A percentile compares a stretch with the other conserved stretches of the same genome.
phyloP scores from a whole-genome alignment of 2,797 vertebrate genomes.

The Schizopygopsis malacanthus region DNA sequence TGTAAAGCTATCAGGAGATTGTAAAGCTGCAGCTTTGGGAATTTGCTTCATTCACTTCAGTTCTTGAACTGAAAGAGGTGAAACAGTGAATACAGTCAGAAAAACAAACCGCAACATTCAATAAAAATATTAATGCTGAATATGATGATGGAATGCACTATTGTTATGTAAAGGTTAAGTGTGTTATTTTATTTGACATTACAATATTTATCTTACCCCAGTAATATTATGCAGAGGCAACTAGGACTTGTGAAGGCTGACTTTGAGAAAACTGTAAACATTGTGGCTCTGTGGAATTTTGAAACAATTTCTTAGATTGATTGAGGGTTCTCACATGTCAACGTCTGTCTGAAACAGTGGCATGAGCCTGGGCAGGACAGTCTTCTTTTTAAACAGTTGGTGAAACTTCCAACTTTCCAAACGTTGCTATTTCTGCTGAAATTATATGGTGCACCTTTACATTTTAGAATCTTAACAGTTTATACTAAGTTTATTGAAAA shows the following conservation, averaged over 20 bases:
- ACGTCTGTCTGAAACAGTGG: background rate
- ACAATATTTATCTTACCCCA: background rate
- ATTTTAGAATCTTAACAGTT: background rate
- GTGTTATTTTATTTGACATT: slow-evolving; percentile 7
- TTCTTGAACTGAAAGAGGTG: background rate
- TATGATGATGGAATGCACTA: slow-evolving; percentile 47
- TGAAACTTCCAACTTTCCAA: background rate
- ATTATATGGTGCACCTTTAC: background rate
- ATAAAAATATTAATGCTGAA: slow-evolving; percentile 12
- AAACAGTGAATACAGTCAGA: background rate
- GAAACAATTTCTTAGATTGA: background rate
- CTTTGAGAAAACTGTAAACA: slow-evolving; percentile 13
- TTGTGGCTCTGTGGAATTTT: background rate
- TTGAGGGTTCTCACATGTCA: background rate
- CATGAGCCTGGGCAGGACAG: background rate
- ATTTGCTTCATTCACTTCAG: slow-evolving; percentile 66
- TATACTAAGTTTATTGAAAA: background rate
- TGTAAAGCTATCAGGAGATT: slow-evolving; percentile 66
- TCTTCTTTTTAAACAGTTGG: background rate
- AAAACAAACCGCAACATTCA: background rate
- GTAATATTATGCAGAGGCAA: slow-evolving; percentile 4
- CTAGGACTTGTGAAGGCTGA: background rate
- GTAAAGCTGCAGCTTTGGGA: slow-evolving; percentile 56
- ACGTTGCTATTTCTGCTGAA: background rate
- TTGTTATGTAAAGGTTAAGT: slow-evolving; percentile 32